Evolutionary conservation across 2,113 vertebrate species (phyloP), one percentile per base, ranked within the genome.

Genomic region (Daphoenositta chrysoptera): DNA sequence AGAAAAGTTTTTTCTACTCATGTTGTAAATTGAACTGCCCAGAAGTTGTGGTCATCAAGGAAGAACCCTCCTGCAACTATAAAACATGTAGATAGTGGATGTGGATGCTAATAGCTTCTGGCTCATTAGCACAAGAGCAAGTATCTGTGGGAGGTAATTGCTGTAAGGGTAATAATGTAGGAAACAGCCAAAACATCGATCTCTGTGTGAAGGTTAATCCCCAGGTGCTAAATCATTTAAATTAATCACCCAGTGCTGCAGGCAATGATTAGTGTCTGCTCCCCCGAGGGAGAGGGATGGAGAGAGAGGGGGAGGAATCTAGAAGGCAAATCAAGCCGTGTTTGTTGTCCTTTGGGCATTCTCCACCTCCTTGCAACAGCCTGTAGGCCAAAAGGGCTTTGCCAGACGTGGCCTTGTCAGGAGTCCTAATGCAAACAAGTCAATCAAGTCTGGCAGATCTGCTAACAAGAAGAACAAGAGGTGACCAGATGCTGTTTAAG

Each of bases 131-230:
- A 89, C 45, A 37, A 94, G 87, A 91, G 53, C 73, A 79, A 93
- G 78, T 84, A 17, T 79, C 94, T 87, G 96, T 89, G 73, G 91
- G 94, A 93, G 93, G 89, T 93, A 97, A 96, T 91, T 97, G 95
- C 91, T 93, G 61, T 87, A 68, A 82, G 65, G 91, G 53, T 79
- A 73, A 93, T 93, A 95, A 96, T 26, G 81, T 68, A 96, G 73
- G 70, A 96, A 96, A 91, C 90, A 96, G 93, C 83, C 73, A 94
- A 94, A 96, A 77, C 91, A 95, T 95, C 23, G 15, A 94, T 96
- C 83, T 96, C 61, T 48, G 31, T 89, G 78, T 93, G 93, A 96
- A 93, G 75, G 94, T 95, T 95, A 96, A 94, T 94, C 84, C 73
- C 70, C 61, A 92, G 93, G 87, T 89, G 73, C 69, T 97, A 95